A percentile compares a stretch with the other conserved stretches of the same genome.
These are phyloP conservation scores for Gallirallus australis DNA, from an alignment of 2,797 vertebrate species.

Conservation along the genomic window DNA sequence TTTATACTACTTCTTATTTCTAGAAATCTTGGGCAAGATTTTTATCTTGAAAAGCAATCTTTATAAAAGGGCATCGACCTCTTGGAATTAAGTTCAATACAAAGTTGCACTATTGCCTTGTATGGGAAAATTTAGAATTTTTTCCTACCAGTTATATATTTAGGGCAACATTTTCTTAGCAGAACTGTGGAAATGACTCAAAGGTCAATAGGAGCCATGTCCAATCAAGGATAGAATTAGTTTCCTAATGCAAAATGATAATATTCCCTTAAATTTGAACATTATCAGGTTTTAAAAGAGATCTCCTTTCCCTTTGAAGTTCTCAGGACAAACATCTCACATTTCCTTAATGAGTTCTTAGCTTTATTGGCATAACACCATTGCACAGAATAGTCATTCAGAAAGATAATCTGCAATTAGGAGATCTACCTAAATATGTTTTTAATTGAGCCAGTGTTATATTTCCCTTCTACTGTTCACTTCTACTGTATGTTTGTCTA, in stretches of 20 bases:
- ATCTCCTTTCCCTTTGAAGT: background rate
- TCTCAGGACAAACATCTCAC: background rate
- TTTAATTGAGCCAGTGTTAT: background rate
- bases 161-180: constrained; percentile 1
- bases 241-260: background rate
- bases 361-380: background rate
- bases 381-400: background rate
- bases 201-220: background rate
- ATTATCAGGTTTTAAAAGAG: background rate
- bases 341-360: background rate
- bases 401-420: constrained; percentile 29
- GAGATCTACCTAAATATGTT: background rate
- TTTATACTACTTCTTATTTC: background rate
- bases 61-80: background rate
- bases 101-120: background rate
- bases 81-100: background rate
- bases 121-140: background rate
- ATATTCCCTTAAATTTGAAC: background rate
- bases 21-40: background rate
- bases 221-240: background rate
- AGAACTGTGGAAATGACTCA: background rate
- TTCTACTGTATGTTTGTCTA: constrained; percentile 24
- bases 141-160: background rate
- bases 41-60: background rate
- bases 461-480: background rate